Conservation (phyloP, 2,113 vertebrate genomes). For the Entomyzon cyanotis region DNA sequence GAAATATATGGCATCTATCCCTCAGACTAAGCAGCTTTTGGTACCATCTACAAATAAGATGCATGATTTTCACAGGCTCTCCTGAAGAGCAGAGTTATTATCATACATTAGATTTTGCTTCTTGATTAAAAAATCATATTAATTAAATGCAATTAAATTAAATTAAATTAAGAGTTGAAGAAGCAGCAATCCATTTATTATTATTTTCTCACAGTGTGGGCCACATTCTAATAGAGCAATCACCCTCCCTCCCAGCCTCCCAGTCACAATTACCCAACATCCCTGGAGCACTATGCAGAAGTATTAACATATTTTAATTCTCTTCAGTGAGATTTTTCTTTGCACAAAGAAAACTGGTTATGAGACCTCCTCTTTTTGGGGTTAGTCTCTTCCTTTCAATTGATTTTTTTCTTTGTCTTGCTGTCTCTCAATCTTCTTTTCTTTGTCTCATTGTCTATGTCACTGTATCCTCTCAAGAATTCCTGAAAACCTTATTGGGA, state of each 20-base stretch:
- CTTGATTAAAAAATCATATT: conserved; percentile 67
- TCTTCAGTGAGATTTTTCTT: background rate
- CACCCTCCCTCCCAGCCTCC: conserved; percentile 18
- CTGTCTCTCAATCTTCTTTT: background rate
- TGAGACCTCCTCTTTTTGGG: background rate
- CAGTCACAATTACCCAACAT: conserved; percentile 13
- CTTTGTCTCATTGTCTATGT: background rate
- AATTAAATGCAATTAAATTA: conserved; percentile 69
- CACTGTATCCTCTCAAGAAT: background rate
- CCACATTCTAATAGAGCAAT: conserved; percentile 33
- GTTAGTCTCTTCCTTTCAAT: background rate
- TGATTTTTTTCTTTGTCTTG: background rate
- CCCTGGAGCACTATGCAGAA: background rate
- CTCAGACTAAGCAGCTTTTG: conserved; percentile 31
- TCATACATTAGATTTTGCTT: conserved; percentile 47
- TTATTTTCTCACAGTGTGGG: conserved; percentile 55
- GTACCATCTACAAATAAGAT: conserved; percentile 42
- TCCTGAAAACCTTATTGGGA: background rate
- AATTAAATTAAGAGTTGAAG: conserved; percentile 66
- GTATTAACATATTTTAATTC: background rate
- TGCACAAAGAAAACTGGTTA: background rate
- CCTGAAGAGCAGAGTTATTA: conserved; percentile 57
- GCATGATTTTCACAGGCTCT: conserved; percentile 27
- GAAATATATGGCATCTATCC: conserved; percentile 7
- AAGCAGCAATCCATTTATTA: conserved; percentile 56